Conservation (phyloP, 1,140 invertebrate genomes). For the Sinonovacula constricta region DNA sequence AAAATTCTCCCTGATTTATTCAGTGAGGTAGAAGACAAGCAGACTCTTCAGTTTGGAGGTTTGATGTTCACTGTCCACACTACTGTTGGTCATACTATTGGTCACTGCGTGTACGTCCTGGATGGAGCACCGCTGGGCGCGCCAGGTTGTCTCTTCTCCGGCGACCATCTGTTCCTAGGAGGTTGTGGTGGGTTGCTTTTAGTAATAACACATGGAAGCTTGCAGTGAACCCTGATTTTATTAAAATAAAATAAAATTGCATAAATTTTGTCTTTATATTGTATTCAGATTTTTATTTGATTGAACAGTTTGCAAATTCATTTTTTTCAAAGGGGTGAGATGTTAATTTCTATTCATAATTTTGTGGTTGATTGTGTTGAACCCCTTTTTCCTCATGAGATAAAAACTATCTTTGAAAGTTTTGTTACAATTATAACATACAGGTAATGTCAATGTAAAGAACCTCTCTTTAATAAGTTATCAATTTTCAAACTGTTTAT, state of each 20-base stretch:
- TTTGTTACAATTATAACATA: too few species aligned
- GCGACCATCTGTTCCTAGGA: conserved; percentile 66
- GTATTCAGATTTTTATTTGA: background rate
- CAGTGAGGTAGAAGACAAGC: conserved; percentile 58
- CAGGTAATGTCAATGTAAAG: too few species aligned
- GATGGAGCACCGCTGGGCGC: conserved; percentile 56
- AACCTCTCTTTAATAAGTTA: too few species aligned
- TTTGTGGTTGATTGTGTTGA: background rate
- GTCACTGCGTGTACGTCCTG: conserved; percentile 64
- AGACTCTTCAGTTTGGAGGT: conserved; percentile 56
- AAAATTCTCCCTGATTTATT: too few species aligned
- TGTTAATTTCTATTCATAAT: background rate
- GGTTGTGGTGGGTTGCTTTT: conserved; percentile 59
- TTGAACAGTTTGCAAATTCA: background rate
- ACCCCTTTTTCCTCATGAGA: too few species aligned
- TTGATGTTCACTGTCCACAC: conserved; percentile 61
- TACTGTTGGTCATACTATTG: conserved; percentile 70
- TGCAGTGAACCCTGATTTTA: background rate
- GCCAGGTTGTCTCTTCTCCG: conserved; percentile 64
- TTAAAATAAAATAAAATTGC: background rate
- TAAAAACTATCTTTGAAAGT: too few species aligned
- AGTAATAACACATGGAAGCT: background rate
- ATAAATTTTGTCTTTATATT: background rate
- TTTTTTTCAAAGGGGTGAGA: background rate
- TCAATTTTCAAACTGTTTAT: too few species aligned